Percentiles rank a stretch among this genome's conserved stretches.
These are phyloP conservation scores for Phenacoccus solenopsis DNA, from an alignment of 1,140 invertebrate species.

Conservation along the genomic window DNA sequence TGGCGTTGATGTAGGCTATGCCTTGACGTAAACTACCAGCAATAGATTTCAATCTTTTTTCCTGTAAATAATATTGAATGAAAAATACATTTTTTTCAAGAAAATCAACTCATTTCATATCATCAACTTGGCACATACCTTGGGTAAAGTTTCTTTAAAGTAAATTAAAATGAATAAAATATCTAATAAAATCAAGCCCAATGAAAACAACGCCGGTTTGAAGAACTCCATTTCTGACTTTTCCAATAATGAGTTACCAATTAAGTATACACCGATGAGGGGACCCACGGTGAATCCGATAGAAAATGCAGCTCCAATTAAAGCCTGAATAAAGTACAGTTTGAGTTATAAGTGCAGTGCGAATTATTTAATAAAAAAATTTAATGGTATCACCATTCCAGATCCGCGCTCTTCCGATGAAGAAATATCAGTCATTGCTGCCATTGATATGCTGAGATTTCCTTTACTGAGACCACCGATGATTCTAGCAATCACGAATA, in stretches of 20 bases:
- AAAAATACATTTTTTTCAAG: too few species aligned
- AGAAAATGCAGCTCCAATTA: conserved; percentile 94
- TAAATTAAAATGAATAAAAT: conserved; percentile 60
- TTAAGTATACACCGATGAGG: conserved; percentile 83
- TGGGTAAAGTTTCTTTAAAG: conserved; percentile 75
- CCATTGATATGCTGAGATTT: conserved; percentile 89
- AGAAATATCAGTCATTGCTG: conserved; percentile 88
- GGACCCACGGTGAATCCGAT: conserved; percentile 94
- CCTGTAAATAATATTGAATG: conserved; percentile 34
- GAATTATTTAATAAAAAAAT: background rate
- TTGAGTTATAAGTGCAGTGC: background rate
- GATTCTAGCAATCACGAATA: conserved; percentile 87
- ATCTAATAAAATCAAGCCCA: conserved; percentile 63
- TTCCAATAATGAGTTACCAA: conserved; percentile 48
- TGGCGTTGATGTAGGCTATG: conserved; percentile 57
- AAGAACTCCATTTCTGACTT: conserved; percentile 58
- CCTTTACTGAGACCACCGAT: conserved; percentile 92
- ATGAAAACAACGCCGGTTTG: conserved; percentile 72
- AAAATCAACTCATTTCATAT: conserved; percentile 22
- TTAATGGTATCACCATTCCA: conserved; percentile 89
- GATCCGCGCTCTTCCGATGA: conserved; percentile 63
- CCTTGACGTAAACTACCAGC: conserved; percentile 53
- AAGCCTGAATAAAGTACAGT: conserved; percentile 52
- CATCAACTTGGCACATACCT: conserved; percentile 37
- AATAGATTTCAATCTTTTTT: conserved; percentile 50